Base-by-base conservation (phyloP, 2,888 invertebrate species). In the Hedychridium roseum region DNA sequence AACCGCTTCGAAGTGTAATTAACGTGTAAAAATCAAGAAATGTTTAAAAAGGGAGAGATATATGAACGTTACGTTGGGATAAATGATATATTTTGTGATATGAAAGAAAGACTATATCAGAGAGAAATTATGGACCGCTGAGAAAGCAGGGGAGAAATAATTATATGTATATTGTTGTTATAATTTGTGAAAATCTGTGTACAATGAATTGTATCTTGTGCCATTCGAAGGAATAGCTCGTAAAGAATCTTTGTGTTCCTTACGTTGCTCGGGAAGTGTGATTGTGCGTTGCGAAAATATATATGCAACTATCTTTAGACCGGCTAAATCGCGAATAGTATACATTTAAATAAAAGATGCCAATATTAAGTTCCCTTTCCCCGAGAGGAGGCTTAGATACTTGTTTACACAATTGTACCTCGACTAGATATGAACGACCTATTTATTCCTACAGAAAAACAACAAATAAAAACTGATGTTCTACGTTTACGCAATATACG, bases 61-160 rank as follows among this genome's bases (percentile, higher is more conserved):
- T 66, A 64, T n/a, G n/a, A n/a, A 60, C 36, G 60, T 70, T 63
- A 65, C 46, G 64, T 64, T 65, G 59, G 61, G 36, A 53, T 64
- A 68, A 58, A 66, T 57, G 65, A 70, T 72, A 74, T 76, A 76
- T 76, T 76, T 76, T 76, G 75, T 74, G 70, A 76, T 74, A 76
- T 63, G 60, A 66, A 46, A 54, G 54, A 53, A 40, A 37, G 37
- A 42, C 37, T n/a, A 32, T 21, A 32, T 31, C 16, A 9, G 23
- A 50, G 40, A 54, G 35, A 14, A 50, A 45, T 40, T 39, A 37
- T 18, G 47, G 38, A 32, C 30, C 31, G 39, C 36, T 50, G 20
- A 38, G 50, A 51, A 46, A 42, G 46, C 44, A 54, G 46, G 30
- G 15, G 39, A 35, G 18, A 40, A 41, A 44, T 18, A 53, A 37